Conservation (phyloP, 2,113 vertebrate genomes). For the Suricata suricatta region DNA sequence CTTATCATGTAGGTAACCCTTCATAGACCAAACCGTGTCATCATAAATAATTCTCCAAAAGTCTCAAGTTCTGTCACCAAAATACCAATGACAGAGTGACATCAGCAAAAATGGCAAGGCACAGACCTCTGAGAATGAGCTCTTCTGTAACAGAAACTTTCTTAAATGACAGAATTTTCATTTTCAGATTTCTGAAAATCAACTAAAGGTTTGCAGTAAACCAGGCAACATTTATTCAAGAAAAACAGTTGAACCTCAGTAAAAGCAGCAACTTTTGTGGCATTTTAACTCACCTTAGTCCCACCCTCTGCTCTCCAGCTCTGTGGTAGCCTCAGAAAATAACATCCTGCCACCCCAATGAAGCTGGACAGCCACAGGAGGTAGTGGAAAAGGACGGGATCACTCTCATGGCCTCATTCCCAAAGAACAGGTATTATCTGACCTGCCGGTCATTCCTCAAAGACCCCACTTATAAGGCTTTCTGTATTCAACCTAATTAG, state of each 20-base stretch:
- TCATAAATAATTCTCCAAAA: background rate
- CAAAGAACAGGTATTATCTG: background rate
- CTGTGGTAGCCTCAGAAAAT: background rate
- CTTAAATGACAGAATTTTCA: background rate
- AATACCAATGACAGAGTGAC: background rate
- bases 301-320: background rate
- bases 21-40: background rate
- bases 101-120: background rate
- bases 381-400: background rate
- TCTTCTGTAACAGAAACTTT: background rate
- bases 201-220: background rate
- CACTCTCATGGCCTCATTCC: background rate
- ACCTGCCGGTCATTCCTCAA: background rate
- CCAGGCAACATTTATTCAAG: background rate
- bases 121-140: background rate
- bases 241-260: background rate
- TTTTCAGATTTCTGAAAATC: background rate
- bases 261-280: background rate
- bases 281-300: background rate
- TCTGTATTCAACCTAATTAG: background rate
- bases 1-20: background rate
- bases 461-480: background rate
- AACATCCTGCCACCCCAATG: background rate
- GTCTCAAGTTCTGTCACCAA: background rate
- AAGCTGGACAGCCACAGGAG: background rate